phyloP scores from a whole-genome alignment of 2,113 vertebrate genomes.

The Pseudonaja textilis region DNA sequence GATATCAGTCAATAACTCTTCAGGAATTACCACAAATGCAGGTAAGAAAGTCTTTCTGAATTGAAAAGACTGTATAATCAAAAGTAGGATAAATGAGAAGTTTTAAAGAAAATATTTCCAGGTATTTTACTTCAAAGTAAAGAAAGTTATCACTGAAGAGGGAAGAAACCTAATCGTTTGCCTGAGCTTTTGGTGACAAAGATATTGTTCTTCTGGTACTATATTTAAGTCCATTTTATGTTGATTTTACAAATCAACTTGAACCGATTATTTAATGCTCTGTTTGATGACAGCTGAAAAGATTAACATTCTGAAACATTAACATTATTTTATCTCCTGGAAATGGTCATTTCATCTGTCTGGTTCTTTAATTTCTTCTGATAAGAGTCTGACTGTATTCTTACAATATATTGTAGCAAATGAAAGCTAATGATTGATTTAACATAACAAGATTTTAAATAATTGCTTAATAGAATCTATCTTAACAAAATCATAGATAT shows the following conservation, averaged over 20 bases:
- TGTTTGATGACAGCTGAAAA: background rate
- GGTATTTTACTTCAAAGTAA: background rate
- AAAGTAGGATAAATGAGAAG: background rate
- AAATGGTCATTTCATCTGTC: background rate
- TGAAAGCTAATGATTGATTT: background rate
- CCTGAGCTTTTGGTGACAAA: background rate
- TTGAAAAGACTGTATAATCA: background rate
- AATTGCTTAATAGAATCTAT: background rate
- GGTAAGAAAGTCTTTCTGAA: background rate
- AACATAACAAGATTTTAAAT: background rate
- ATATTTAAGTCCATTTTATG: background rate
- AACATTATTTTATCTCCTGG: background rate
- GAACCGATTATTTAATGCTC: background rate
- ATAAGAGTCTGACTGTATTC: background rate
- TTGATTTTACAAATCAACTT: background rate
- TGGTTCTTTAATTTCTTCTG: background rate
- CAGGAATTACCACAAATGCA: background rate
- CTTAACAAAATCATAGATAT: background rate
- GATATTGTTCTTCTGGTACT: background rate
- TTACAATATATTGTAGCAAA: background rate
- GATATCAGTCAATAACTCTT: background rate
- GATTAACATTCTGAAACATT: background rate
- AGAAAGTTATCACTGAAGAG: background rate
- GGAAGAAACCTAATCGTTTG: background rate
- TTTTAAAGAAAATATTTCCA: background rate